Percentiles rank a stretch among this genome's conserved stretches.
Evolutionary conservation across 2,888 invertebrate species (phyloP).

Genomic region (Griposia aprilina): DNA sequence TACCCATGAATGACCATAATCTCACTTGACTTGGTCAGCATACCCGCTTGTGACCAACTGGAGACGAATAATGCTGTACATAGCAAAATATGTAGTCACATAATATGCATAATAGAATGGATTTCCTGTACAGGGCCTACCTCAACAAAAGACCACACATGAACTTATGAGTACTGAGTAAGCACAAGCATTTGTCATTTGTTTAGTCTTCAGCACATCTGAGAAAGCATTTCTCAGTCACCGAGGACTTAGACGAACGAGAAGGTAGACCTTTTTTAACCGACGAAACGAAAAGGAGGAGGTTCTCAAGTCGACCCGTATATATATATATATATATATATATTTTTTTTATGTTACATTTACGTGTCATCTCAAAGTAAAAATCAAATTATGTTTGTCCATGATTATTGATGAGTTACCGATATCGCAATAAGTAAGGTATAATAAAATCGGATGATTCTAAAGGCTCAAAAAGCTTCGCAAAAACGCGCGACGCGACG

Average conservation of each 20-base stretch:
- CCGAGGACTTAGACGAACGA: conserved; percentile 14
- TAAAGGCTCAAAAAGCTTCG: no score
- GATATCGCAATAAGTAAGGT: neutral
- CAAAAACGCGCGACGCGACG: no score
- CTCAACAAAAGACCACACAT: conserved; percentile 31
- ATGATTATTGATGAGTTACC: neutral
- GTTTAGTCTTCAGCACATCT: conserved; percentile 69
- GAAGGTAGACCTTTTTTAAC: neutral
- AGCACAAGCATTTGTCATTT: conserved; percentile 64
- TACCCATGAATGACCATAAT: neutral
- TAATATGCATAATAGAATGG: no score
- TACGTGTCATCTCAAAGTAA: neutral
- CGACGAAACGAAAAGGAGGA: no score
- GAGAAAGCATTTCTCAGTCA: conserved; percentile 37
- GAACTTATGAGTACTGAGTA: neutral
- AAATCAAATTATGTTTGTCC: neutral
- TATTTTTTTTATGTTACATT: no score
- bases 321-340: no score
- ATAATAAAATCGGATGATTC: neutral
- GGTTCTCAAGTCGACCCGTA: no score
- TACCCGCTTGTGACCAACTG: neutral
- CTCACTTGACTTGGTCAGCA: neutral
- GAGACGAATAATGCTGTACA: neutral
- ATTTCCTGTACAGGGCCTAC: neutral
- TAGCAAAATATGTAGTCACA: neutral